Evolutionary conservation across 2,797 vertebrate genomes (phyloP).

Genomic region (Adrianichthys oophorus): DNA sequence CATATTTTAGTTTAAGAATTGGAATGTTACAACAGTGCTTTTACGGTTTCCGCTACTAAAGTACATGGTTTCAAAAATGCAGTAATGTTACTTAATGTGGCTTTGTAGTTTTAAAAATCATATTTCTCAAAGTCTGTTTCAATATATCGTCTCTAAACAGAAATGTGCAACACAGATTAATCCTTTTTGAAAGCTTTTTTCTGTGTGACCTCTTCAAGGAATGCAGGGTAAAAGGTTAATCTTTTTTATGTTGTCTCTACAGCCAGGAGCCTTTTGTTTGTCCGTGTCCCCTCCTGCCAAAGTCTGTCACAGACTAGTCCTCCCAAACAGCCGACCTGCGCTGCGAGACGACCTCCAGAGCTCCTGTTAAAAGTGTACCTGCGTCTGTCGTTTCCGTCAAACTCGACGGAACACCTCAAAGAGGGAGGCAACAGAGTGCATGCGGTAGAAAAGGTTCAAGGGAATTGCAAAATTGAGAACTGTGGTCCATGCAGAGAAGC

Average conservation of each 20-base stretch:
- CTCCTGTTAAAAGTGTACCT: slow-evolving; percentile 39
- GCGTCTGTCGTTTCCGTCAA: slow-evolving; percentile 54
- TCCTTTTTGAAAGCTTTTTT: neutral
- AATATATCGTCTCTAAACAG: slow-evolving; percentile 6
- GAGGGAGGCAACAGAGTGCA: slow-evolving; percentile 94
- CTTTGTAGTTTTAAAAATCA: slow-evolving; percentile 20
- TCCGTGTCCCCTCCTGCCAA: slow-evolving; percentile 42
- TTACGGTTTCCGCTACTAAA: slow-evolving; percentile 18
- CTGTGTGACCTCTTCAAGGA: slow-evolving; percentile 31
- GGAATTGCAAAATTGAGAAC: slow-evolving; percentile 96
- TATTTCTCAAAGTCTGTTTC: too few species aligned
- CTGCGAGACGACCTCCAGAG: slow-evolving; percentile 38
- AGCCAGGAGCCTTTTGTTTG: slow-evolving; percentile 22
- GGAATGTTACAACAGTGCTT: slow-evolving; percentile 19
- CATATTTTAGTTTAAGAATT: slow-evolving; percentile 40
- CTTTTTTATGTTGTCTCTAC: slow-evolving; percentile 28
- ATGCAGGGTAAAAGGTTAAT: slow-evolving; percentile 38
- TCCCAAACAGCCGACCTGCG: slow-evolving; percentile 53
- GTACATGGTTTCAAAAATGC: slow-evolving; percentile 20
- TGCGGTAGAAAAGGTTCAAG: slow-evolving; percentile 96
- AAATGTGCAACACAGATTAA: slow-evolving; percentile 21
- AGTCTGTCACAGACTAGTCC: slow-evolving; percentile 54
- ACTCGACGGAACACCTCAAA: slow-evolving; percentile 88
- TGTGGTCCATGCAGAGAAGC: slow-evolving; percentile 92
- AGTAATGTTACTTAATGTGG: slow-evolving; percentile 36